These are phyloP conservation scores for Leucoraja erinaceus DNA, from an alignment of 2,113 vertebrate species.

Conservation along the genomic window DNA sequence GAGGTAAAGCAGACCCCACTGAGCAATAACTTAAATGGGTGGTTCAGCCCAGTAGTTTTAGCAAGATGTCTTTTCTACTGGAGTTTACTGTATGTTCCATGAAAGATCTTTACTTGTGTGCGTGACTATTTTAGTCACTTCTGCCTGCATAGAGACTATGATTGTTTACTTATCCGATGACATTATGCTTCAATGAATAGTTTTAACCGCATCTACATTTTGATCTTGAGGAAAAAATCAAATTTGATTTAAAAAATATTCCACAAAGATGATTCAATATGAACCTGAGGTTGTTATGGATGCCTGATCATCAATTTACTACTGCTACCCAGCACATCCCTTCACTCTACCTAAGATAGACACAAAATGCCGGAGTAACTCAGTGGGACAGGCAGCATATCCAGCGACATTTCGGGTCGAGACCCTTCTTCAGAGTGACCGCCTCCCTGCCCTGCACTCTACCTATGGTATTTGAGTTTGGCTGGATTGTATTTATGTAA, in stretches of 20 bases:
- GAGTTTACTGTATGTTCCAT: neutral
- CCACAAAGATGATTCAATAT: neutral
- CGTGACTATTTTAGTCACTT: neutral
- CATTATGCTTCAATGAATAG: neutral
- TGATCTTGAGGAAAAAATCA: no score
- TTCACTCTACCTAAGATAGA: no score
- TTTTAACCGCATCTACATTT: no score
- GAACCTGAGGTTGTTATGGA: neutral
- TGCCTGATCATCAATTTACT: neutral
- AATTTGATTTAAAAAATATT: neutral
- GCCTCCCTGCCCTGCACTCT: no score
- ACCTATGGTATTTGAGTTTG: no score
- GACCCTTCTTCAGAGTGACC: no score
- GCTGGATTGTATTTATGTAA: no score
- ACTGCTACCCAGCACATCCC: neutral
- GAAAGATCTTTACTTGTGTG: neutral
- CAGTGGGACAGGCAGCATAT: no score
- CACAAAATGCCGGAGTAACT: no score
- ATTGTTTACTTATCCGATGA: neutral
- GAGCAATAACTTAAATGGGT: neutral
- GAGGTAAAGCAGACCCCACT: neutral
- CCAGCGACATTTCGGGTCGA: no score
- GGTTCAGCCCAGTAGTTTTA: neutral
- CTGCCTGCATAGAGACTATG: neutral
- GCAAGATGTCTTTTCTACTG: neutral